Evolutionary conservation across 2,888 invertebrate species (phyloP), one percentile per base, ranked within the genome.

Genomic region (Ethmia dodecea): DNA sequence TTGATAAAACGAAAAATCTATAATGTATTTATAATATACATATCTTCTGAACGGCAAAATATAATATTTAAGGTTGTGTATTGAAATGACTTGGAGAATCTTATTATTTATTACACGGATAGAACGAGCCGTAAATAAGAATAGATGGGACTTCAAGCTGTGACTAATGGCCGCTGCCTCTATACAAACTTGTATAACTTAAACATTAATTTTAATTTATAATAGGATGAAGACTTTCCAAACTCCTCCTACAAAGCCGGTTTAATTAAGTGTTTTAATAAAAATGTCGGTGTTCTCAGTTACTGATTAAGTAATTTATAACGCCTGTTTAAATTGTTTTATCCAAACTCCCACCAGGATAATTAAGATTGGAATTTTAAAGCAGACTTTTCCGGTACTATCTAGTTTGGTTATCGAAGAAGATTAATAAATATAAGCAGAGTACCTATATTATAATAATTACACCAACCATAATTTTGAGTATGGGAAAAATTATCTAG

Each of bases 131-230:
- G 62, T 71, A 70, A 69, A 70, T 69, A 72, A 63, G 63, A 65
- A 72, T 72, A 67, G 71, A 70, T 69, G 67, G 60, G 68, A 50
- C 54, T 53, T 60, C 84, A 70, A 47, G 81, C 83, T 81, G 83
- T 78, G 83, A 80, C 72, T 74, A 79, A 79, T 72, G 65, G 55
- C 32, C 29, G 49, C 50, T 62, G 60, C 66, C n/a, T 65, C 61
- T 59, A 59, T 68, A 63, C 49, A 60, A 58, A 48, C 60, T 58
- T 63, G 61, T 63, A 67, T 74, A 68, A 64, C 47, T 26, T 68
- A 67, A 71, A 68, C 67, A 69, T 79, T 77, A 76, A 50, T 55
- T 70, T 60, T 63, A 73, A 80, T 78, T 80, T 81, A 79, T 74
- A 58, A 55, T 52, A 53, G 62, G 67, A 80, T 81, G 68, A 77